These are phyloP conservation scores for Molossus molossus DNA, from an alignment of 2,797 vertebrate species.

Conservation along the genomic window DNA sequence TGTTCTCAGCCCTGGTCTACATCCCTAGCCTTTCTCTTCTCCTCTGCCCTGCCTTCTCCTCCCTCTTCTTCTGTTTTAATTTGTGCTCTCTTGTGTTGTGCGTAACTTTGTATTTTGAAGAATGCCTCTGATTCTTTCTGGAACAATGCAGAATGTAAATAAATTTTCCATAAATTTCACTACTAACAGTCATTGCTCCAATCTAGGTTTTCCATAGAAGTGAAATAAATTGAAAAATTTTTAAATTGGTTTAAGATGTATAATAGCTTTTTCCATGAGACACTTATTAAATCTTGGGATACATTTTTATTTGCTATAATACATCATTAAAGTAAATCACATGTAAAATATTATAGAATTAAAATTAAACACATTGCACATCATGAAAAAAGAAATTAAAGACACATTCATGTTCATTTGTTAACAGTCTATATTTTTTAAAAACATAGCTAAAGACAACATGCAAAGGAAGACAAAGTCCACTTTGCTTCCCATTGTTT, in stretches of 20 bases:
- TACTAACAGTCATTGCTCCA: background rate
- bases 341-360: slow-evolving; percentile 25
- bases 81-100: background rate
- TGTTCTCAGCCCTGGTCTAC: background rate
- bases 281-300: background rate
- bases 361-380: background rate
- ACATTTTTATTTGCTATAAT: background rate
- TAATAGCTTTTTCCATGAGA: background rate
- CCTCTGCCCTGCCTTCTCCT: background rate
- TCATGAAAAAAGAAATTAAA: slow-evolving; percentile 5
- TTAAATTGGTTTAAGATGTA: background rate
- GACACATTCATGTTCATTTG: background rate
- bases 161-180: background rate
- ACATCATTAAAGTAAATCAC: background rate
- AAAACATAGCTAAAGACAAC: background rate
- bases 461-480: background rate
- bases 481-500: background rate
- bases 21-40: background rate
- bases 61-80: background rate
- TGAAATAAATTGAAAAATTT: slow-evolving; percentile 1
- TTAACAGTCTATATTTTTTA: background rate
- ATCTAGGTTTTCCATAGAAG: background rate
- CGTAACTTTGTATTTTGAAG: background rate
- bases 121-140: background rate
- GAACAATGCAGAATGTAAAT: background rate